A percentile compares a stretch with the other conserved stretches of the same genome.
phyloP scores from a whole-genome alignment of 2,113 vertebrate genomes.

The Benitochromis conjunctus region DNA sequence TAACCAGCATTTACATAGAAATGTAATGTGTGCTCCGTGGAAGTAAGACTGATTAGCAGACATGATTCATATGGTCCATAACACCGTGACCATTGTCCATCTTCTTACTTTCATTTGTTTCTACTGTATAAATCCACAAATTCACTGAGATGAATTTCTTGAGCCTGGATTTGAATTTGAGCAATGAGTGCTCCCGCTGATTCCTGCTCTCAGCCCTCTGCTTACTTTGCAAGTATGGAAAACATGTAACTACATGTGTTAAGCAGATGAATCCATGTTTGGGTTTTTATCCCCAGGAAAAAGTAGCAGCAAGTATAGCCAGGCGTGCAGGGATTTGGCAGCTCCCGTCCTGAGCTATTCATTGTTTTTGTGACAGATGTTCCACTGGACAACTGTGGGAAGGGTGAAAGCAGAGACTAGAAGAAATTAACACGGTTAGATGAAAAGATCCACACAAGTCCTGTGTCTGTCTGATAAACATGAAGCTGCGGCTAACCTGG shows the following conservation, averaged over 20 bases:
- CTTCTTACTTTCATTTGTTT: neutral
- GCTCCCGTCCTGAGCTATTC: neutral
- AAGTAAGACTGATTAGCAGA: neutral
- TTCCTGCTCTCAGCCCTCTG: neutral
- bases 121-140: neutral
- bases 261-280: slow-evolving; percentile 52
- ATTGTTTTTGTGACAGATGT: slow-evolving; percentile 22
- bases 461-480: neutral
- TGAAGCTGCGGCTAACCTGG: neutral
- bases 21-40: neutral
- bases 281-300: slow-evolving; percentile 41
- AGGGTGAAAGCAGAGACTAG: neutral
- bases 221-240: neutral
- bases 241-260: slow-evolving; percentile 53
- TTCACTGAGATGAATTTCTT: neutral
- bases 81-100: neutral
- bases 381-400: neutral
- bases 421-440: neutral
- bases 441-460: neutral
- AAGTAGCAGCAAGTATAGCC: slow-evolving; percentile 32
- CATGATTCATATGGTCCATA: neutral
- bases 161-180: neutral
- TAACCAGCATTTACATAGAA: neutral
- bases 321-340: slow-evolving; percentile 14
- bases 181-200: neutral